These are phyloP conservation scores for Sitodiplosis mosellana DNA, from an alignment of 1,140 invertebrate species.

Conservation along the genomic window DNA sequence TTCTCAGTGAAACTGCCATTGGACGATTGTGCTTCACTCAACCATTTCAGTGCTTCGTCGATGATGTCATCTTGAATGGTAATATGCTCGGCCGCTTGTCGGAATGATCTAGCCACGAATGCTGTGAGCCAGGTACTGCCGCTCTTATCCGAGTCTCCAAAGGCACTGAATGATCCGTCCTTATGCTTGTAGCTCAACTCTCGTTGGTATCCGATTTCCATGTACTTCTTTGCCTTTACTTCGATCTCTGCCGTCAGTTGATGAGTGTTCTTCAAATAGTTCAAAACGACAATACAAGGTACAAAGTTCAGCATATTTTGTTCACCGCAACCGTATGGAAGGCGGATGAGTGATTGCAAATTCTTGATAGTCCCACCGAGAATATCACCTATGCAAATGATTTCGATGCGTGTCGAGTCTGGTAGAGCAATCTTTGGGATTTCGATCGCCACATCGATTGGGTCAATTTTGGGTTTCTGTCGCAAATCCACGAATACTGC, in stretches of 20 bases:
- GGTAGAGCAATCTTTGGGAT: slow-evolving; percentile 49
- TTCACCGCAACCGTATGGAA: slow-evolving; percentile 85
- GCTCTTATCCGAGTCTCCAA: slow-evolving; percentile 48
- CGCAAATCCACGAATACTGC: slow-evolving; percentile 57
- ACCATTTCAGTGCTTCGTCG: slow-evolving; percentile 54
- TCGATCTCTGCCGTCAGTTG: slow-evolving; percentile 27
- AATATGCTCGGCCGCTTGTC: slow-evolving; percentile 62
- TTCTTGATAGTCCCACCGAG: slow-evolving; percentile 56
- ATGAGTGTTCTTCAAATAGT: slow-evolving; percentile 37
- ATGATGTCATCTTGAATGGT: slow-evolving; percentile 59
- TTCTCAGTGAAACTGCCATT: slow-evolving; percentile 73
- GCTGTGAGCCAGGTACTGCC: slow-evolving; percentile 94
- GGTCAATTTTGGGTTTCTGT: slow-evolving; percentile 22
- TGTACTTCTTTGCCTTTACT: slow-evolving; percentile 48
- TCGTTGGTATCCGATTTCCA: slow-evolving; percentile 80
- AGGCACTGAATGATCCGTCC: slow-evolving; percentile 92
- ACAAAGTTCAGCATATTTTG: slow-evolving; percentile 90
- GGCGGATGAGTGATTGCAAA: slow-evolving; percentile 52
- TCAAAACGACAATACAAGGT: slow-evolving; percentile 69
- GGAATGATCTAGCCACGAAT: slow-evolving; percentile 76
- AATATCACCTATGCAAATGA: slow-evolving; percentile 47
- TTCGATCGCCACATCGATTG: slow-evolving; percentile 27
- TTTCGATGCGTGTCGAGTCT: slow-evolving; percentile 49
- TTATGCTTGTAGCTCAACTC: slow-evolving; percentile 73
- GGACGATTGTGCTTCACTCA: slow-evolving; percentile 31